phyloP scores from a whole-genome alignment of 2,797 vertebrate species.

The Characodon lateralis region DNA sequence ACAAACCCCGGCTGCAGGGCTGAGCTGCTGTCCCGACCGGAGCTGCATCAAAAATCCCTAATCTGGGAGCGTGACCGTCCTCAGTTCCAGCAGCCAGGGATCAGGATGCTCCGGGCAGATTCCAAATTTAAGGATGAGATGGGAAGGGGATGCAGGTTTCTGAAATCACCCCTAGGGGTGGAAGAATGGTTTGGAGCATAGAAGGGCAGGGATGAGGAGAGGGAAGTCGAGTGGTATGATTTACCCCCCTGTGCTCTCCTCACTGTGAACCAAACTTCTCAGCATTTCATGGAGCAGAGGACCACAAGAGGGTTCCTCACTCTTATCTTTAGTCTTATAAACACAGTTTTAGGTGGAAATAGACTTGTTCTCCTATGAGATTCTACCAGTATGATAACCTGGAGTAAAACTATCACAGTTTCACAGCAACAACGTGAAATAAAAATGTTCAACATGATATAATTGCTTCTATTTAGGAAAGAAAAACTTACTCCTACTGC shows the following conservation, averaged over 20 bases:
- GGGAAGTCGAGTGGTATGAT: slow-evolving; percentile 27
- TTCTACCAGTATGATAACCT: not conserved
- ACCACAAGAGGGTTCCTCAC: slow-evolving; percentile 1
- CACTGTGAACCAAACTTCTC: slow-evolving; percentile 30
- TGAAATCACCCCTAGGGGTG: slow-evolving; percentile 53
- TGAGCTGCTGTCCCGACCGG: slow-evolving; percentile 64
- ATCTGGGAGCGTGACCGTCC: slow-evolving; percentile 74
- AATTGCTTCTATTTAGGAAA: not conserved
- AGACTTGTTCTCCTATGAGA: not conserved
- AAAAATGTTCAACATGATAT: not conserved
- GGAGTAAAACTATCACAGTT: not conserved
- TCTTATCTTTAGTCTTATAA: not conserved
- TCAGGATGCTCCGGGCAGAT: slow-evolving; percentile 67
- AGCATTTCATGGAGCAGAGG: slow-evolving; percentile 40
- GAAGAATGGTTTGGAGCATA: slow-evolving; percentile 41
- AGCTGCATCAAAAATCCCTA: slow-evolving; percentile 71
- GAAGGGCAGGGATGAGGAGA: slow-evolving; percentile 22
- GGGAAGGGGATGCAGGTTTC: slow-evolving; percentile 59
- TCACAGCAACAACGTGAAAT: not conserved
- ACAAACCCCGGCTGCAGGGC: slow-evolving; percentile 56
- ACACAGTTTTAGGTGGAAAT: slow-evolving; percentile 10
- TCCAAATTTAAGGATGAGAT: slow-evolving; percentile 74
- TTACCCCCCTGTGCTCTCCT: slow-evolving; percentile 15
- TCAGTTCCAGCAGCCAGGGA: slow-evolving; percentile 74
- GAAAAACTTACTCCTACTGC: not conserved